A percentile compares a stretch with the other conserved stretches of the same genome.
phyloP scores from a whole-genome alignment of 2,797 vertebrate genomes.

The Staurois parvus region DNA sequence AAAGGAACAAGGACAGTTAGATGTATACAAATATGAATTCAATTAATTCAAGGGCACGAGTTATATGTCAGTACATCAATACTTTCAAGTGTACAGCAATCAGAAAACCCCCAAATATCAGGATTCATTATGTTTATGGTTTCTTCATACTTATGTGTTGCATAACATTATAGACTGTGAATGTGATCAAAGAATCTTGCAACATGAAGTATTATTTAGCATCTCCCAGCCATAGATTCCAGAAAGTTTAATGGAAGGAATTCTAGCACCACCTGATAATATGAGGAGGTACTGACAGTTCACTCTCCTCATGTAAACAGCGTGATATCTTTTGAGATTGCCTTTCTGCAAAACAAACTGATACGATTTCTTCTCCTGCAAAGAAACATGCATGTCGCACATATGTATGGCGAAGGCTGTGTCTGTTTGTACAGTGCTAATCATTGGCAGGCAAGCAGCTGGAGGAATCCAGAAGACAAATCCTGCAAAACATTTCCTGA shows the following conservation, averaged over 20 bases:
- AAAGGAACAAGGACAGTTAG: no score
- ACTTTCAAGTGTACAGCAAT: no score
- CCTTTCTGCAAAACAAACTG: constrained; percentile 14
- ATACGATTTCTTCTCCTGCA: constrained; percentile 2
- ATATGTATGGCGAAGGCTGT: neutral
- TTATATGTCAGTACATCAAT: no score
- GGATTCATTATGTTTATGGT: constrained; percentile 66
- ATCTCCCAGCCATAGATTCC: constrained; percentile 62
- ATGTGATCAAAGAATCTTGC: constrained; percentile 71
- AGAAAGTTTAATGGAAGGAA: constrained; percentile 62
- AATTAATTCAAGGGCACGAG: no score
- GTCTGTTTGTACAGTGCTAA: constrained; percentile 4
- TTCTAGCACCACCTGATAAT: constrained; percentile 60
- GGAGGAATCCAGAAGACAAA: constrained; percentile 1
- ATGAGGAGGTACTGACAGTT: constrained; percentile 65
- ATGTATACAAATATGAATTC: no score
- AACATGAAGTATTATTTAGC: constrained; percentile 53
- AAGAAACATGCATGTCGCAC: neutral
- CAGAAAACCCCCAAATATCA: neutral
- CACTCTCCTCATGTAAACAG: constrained; percentile 39
- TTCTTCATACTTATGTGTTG: constrained; percentile 72
- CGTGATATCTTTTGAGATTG: constrained; percentile 6
- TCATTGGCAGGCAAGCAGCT: neutral
- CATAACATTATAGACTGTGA: constrained; percentile 69
- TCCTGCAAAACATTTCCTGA: neutral